Base-by-base conservation (phyloP, 2,888 invertebrate genomes). In the Lepidocyrtoides sp. region DNA sequence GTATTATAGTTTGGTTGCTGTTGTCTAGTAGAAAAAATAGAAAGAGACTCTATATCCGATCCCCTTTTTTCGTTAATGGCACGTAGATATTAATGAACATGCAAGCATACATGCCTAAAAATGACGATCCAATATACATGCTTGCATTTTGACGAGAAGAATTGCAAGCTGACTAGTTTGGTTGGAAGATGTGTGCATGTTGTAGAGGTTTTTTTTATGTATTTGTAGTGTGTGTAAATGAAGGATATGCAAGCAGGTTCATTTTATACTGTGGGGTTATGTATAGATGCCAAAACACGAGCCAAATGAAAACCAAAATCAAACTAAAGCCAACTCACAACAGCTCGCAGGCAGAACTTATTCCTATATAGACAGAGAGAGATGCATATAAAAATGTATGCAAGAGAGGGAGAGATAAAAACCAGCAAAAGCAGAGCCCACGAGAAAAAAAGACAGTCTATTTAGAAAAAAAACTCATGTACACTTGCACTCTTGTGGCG, bases 291-390 rank as follows among this genome's bases (percentile, higher is more conserved):
- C 57, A 79, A 79, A 89, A 81, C 69, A 72, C 88, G 88, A 89
- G 88, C 82, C 82, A 89, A 82, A 82, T 79, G 82, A 89, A n/a
- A 82, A 89, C 72, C n/a, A 89, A 89, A 81, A 88, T 81, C 69
- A 88, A 72, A 81, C 88, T 48, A 26, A 26, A 87, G 87, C 79
- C 48, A 63, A 85, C 57, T 79, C 79, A 66, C 17, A 82, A 36
- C 79, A 79, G 20, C 20, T 41, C 36, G 36, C 36, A 36, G 36
- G 36, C 36, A 36, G 36, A 36, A 14, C 51, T 32, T 20, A 79
- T 17, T 32, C 23, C 1, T 32, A 32, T 23, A 20, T 36, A 29
- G 17, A 72, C 7, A 23, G 17, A 20, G n/a, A 66, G 14, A 7
- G 14, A 10, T 8, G 14, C 51, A 51, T 5, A 3, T 14, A 51